These are phyloP conservation scores for Napeogenes sylphis DNA, from an alignment of 2,888 invertebrate genomes.

Conservation along the genomic window DNA sequence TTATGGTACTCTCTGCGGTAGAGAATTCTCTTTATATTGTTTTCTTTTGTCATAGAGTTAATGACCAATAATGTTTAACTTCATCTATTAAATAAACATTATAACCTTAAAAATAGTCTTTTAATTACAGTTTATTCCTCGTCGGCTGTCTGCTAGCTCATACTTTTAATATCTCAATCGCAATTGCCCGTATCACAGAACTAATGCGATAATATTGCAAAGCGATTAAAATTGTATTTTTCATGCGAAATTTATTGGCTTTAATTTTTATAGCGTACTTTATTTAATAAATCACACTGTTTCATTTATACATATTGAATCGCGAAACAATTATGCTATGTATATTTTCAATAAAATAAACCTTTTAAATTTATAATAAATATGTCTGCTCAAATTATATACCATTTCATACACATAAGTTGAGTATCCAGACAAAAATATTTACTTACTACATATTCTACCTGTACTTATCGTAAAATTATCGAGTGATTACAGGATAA, in stretches of 20 bases:
- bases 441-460: not conserved
- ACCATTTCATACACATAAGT: not conserved
- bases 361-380: not conserved
- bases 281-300: conserved; percentile 4
- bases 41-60: too few species aligned
- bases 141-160: too few species aligned
- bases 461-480: conserved; percentile 4
- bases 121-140: too few species aligned
- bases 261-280: conserved; percentile 6
- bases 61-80: too few species aligned
- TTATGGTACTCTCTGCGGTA: not conserved
- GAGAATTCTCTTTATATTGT: not conserved
- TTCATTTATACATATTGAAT: not conserved
- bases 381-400: not conserved
- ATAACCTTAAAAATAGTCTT: too few species aligned
- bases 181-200: conserved; percentile 6
- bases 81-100: too few species aligned
- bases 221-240: conserved; percentile 7
- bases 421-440: not conserved
- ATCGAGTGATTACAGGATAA: conserved; percentile 31
- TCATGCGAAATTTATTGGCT: conserved; percentile 7
- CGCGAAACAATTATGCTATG: too few species aligned
- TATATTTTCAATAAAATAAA: too few species aligned
- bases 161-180: not conserved
- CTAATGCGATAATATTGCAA: conserved; percentile 5